Evolutionary conservation across 2,797 vertebrate species (phyloP).

Genomic region (Coranthus polyacanthus): DNA sequence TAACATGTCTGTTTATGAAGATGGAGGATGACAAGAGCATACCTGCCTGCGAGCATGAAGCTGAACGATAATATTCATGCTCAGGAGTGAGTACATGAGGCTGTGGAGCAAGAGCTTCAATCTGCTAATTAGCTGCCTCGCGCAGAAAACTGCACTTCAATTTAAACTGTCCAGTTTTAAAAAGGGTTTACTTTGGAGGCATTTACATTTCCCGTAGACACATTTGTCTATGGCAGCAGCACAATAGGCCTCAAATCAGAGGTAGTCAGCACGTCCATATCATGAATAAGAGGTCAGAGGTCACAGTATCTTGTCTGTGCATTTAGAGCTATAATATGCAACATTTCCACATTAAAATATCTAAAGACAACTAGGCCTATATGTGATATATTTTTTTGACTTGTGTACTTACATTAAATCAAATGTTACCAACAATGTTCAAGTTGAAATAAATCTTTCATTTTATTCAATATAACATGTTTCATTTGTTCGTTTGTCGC

Average conservation of each 20-base stretch:
- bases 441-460: too few species aligned
- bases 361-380: too few species aligned
- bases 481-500: too few species aligned
- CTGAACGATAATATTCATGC: slow-evolving; percentile 63
- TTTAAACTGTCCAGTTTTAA: slow-evolving; percentile 18
- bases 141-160: slow-evolving; percentile 36
- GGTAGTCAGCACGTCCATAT: background rate
- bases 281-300: slow-evolving; percentile 7
- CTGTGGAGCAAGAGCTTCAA: slow-evolving; percentile 14
- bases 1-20: slow-evolving; percentile 76
- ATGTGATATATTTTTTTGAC: too few species aligned
- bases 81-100: slow-evolving; percentile 23
- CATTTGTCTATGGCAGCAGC: background rate
- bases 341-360: too few species aligned
- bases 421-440: too few species aligned
- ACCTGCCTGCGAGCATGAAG: slow-evolving; percentile 70
- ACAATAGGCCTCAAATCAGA: background rate
- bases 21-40: slow-evolving; percentile 68
- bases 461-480: too few species aligned
- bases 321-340: background rate
- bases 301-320: background rate
- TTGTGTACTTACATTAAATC: too few species aligned
- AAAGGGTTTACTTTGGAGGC: slow-evolving; percentile 10
- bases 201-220: background rate
- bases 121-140: slow-evolving; percentile 60